Conservation (phyloP, 1,140 invertebrate genomes). For the Nymphalis io region DNA sequence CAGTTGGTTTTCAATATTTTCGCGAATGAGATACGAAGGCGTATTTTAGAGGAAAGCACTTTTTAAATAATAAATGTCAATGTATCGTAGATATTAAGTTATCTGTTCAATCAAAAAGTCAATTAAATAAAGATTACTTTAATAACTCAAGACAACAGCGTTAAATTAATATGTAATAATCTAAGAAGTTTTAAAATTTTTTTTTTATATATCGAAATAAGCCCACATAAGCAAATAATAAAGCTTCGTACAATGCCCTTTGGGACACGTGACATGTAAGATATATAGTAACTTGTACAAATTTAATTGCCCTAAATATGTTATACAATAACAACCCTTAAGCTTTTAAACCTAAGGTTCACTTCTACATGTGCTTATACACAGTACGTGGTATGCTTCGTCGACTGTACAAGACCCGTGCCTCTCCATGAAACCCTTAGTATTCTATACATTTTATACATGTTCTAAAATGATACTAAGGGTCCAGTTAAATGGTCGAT, state of each 20-base stretch:
- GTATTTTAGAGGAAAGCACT: no score
- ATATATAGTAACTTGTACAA: background rate
- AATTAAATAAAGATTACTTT: no score
- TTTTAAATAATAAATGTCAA: no score
- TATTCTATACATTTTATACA: constrained; percentile 15
- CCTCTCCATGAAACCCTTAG: background rate
- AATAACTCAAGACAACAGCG: no score
- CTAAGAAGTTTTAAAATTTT: background rate
- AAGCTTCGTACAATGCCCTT: constrained; percentile 15
- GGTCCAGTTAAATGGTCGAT: constrained; percentile 2
- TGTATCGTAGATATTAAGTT: no score
- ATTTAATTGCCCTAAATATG: background rate
- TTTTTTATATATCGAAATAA: background rate
- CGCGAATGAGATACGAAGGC: no score
- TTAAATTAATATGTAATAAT: background rate
- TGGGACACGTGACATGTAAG: constrained; percentile 19
- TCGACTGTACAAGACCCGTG: constrained; percentile 1
- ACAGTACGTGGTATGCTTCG: background rate
- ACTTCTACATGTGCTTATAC: background rate
- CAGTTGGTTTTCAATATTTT: no score
- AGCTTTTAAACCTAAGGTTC: background rate
- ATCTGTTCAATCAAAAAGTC: no score
- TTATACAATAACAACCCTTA: constrained; percentile 3
- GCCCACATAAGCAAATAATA: constrained; percentile 15
- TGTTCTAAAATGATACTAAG: background rate